These are phyloP conservation scores for Intellagama lesueurii DNA, from an alignment of 2,797 vertebrate species.

Conservation along the genomic window DNA sequence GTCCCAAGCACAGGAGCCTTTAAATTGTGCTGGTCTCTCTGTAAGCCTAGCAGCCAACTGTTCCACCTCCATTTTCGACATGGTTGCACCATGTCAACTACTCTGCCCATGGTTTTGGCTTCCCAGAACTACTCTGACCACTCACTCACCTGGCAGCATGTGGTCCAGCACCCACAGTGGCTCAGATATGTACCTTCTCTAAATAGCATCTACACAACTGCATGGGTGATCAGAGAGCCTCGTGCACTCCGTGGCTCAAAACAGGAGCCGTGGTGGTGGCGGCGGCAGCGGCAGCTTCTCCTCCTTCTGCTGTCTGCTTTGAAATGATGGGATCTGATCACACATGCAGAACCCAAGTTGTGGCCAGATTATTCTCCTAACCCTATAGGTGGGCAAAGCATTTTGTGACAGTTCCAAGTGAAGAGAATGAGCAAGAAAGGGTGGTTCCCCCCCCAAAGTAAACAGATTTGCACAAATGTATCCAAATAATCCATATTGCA, in stretches of 20 bases:
- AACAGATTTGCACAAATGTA: no score
- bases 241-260: no score
- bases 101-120: not conserved
- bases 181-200: not conserved
- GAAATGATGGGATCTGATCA: not conserved
- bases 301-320: not conserved
- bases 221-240: not conserved
- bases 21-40: not conserved
- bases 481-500: no score
- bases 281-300: not conserved
- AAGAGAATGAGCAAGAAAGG: no score
- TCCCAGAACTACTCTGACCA: not conserved
- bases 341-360: no score
- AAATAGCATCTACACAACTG: not conserved
- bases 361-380: no score
- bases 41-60: not conserved
- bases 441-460: no score
- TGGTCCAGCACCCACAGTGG: not conserved
- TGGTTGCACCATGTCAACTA: not conserved
- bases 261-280: no score
- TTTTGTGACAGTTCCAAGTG: no score
- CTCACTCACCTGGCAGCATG: not conserved
- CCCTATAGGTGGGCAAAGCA: no score
- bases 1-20: not conserved
- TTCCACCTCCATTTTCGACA: no score